These are phyloP conservation scores for Camponotus floridanus DNA, from an alignment of 1,140 invertebrate species.

Conservation along the genomic window DNA sequence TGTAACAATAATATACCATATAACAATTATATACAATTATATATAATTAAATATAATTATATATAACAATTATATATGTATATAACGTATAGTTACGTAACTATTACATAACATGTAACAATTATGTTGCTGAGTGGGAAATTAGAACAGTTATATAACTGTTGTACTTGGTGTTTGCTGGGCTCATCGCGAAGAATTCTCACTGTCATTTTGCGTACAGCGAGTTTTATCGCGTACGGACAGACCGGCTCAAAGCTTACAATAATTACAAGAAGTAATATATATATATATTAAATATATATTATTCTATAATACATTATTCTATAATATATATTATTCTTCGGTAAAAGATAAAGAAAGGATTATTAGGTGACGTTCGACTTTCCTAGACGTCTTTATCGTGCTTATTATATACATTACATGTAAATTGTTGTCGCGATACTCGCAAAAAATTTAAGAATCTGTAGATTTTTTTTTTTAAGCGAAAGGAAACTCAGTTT, in stretches of 20 bases:
- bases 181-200: slow-evolving; percentile 30
- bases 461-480: slow-evolving; percentile 60
- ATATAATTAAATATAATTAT: no score
- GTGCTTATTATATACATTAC: slow-evolving; percentile 71
- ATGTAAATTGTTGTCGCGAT: slow-evolving; percentile 76
- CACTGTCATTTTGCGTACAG: slow-evolving; percentile 62
- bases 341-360: slow-evolving; percentile 56
- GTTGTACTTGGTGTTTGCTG: no score
- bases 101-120: no score
- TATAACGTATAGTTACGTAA: no score
- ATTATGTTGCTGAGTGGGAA: no score
- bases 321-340: slow-evolving; percentile 21
- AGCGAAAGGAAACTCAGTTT: slow-evolving; percentile 47
- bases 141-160: no score
- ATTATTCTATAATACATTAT: no score
- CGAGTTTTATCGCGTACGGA: slow-evolving; percentile 65
- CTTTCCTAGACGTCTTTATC: slow-evolving; percentile 80
- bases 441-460: slow-evolving; percentile 74
- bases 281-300: slow-evolving; percentile 38
- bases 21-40: no score
- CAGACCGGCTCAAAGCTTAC: slow-evolving; percentile 81
- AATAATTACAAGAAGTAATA: slow-evolving; percentile 80
- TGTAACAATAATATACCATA: no score
- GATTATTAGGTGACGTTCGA: slow-evolving; percentile 72
- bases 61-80: no score